Evolutionary conservation across 2,797 vertebrate species (phyloP).

Genomic region (Oryzias dopingdopingensis): DNA sequence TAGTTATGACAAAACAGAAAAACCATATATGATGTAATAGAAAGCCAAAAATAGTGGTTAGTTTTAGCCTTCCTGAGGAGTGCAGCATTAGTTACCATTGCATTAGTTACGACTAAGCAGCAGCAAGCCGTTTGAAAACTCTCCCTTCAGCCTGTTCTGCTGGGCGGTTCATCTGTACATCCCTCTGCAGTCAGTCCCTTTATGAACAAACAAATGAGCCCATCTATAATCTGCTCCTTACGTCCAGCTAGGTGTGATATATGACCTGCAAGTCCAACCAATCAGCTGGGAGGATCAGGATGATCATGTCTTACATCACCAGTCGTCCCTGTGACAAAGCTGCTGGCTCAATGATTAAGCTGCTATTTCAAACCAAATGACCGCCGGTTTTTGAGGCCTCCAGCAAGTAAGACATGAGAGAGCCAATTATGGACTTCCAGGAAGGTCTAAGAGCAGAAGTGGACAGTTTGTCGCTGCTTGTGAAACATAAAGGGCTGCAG

Average conservation of each 20-base stretch:
- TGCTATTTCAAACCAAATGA: constrained; percentile 59
- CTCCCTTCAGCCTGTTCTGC: neutral
- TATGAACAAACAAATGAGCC: constrained; percentile 21
- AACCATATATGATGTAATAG: too few species aligned
- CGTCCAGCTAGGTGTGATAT: constrained; percentile 30
- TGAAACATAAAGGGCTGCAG: neutral
- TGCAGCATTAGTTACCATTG: too few species aligned
- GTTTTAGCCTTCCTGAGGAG: too few species aligned
- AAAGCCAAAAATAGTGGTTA: too few species aligned
- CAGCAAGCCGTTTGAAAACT: neutral
- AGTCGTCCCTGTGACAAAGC: constrained; percentile 42
- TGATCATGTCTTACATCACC: constrained; percentile 47
- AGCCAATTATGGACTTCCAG: constrained; percentile 46
- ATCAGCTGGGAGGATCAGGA: constrained; percentile 57
- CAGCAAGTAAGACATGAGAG: constrained; percentile 35
- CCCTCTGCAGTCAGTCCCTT: neutral
- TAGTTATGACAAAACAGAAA: too few species aligned
- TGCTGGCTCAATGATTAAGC: constrained; percentile 56
- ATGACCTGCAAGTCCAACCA: constrained; percentile 42
- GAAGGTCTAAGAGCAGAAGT: constrained; percentile 23
- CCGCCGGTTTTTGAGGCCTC: constrained; percentile 33
- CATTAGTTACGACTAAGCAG: neutral
- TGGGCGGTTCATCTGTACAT: neutral
- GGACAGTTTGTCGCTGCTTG: constrained; percentile 11
- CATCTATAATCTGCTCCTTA: constrained; percentile 20